Base-by-base conservation (phyloP, 2,888 invertebrate species). In the Podotricha telesiphe region DNA sequence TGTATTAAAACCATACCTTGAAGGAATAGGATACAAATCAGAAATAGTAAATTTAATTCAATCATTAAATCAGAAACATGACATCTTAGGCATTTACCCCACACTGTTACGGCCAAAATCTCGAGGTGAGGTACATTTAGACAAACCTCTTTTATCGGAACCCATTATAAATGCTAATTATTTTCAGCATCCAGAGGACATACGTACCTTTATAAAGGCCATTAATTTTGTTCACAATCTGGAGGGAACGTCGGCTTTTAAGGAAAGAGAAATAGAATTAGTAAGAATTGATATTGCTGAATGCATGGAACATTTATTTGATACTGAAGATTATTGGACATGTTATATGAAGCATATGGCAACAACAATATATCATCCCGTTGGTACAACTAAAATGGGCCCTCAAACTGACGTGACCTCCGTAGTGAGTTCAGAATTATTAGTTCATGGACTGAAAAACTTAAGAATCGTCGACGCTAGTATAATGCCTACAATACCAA, bases 301-400 rank as follows among this genome's bases (percentile, higher is more conserved):
- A 19, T 94, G 94, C 73, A 77, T 73, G 1, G 71, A 80, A 47
- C 74, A 82, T 50, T 72, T 75, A n/a, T 82, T 81, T 63, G 77
- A 82, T 51, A 80, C 86, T 1, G 86, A 93, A 55, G 80, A 80
- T 0, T 95, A 94, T 79, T 94, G 94, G 94, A 85, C 86, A 72
- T 95, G 95, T 78, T 91, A 94, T 48, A 89, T 94, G 7, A 86
- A 89, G 17, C 87, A 94, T 71, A 88, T 94, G 82, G 90, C 89
- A 8, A 86, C 91, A 0, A 94, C 94, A 0, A 80, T 94, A 37
- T 96, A 95, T 83, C 96, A 96, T 80, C 95, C 95, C 0, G 94
- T 94, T 0, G 95, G 96, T 58, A 96, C 95, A 0, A 94, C 94
- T 61, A 95, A 95, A 83, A 96, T 96, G 95, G 96, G 95, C 0